phyloP scores from a whole-genome alignment of 1,140 invertebrate species.

The Trichomalopsis sarcophagae region DNA sequence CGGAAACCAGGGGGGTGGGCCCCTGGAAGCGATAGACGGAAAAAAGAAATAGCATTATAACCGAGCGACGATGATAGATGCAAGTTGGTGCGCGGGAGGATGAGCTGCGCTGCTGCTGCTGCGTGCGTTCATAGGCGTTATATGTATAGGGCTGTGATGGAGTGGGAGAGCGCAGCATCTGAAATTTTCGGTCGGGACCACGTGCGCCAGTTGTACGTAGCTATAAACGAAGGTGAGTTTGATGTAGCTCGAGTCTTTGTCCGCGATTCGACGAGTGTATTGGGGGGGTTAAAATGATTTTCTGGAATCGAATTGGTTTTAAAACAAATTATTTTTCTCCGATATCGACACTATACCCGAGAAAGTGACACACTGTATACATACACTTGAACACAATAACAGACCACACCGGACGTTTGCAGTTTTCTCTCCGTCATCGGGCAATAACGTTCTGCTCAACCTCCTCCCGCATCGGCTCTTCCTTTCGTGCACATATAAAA shows the following conservation, averaged over 20 bases:
- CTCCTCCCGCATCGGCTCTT: background rate
- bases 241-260: background rate
- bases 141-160: background rate
- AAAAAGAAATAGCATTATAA: conserved; percentile 34
- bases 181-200: background rate
- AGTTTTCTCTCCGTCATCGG: too few relatives aligned
- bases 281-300: background rate
- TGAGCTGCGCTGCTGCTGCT: background rate
- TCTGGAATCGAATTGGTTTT: too few relatives aligned
- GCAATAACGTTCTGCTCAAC: too few relatives aligned
- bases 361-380: too few relatives aligned
- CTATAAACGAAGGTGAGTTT: too few relatives aligned
- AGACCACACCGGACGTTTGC: too few relatives aligned
- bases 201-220: background rate
- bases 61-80: conserved; percentile 44
- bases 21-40: background rate
- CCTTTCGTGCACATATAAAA: background rate
- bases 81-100: conserved; percentile 9
- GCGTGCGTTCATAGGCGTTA: background rate
- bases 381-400: too few relatives aligned
- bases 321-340: too few relatives aligned
- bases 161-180: background rate
- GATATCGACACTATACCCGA: too few relatives aligned
- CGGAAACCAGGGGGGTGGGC: conserved; percentile 53
- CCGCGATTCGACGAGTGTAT: background rate